These are phyloP conservation scores for Cynocephalus volans DNA, from an alignment of 2,113 vertebrate genomes.

Conservation along the genomic window DNA sequence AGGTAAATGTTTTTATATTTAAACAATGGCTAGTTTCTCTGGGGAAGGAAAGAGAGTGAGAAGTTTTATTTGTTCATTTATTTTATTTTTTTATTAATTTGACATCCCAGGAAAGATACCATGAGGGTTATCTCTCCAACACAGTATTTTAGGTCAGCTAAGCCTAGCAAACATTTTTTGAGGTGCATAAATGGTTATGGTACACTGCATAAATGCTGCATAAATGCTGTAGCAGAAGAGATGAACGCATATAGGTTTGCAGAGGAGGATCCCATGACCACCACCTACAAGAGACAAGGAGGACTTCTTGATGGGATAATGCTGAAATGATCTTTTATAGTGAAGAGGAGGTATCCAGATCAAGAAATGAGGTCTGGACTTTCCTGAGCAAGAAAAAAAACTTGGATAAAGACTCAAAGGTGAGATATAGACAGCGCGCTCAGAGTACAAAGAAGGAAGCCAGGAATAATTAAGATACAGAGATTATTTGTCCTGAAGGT, in stretches of 20 bases:
- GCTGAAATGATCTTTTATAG: not conserved
- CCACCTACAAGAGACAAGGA: not conserved
- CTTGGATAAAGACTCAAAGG: not conserved
- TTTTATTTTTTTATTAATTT: not conserved
- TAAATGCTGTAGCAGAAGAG: not conserved
- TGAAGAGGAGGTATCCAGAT: not conserved
- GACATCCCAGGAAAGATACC: not conserved
- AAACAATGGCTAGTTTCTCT: slow-evolving; percentile 17
- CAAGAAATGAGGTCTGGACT: not conserved
- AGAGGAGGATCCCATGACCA: not conserved
- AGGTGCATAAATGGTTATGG: not conserved
- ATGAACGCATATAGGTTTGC: not conserved
- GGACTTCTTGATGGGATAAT: not conserved
- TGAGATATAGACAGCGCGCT: not conserved
- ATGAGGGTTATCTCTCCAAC: not conserved
- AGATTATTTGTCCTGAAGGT: not conserved
- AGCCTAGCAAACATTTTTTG: not conserved
- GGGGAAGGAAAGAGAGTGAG: not conserved
- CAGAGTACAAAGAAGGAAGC: not conserved
- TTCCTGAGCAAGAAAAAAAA: not conserved
- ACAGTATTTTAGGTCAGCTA: not conserved
- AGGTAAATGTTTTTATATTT: not conserved
- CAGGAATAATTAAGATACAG: not conserved
- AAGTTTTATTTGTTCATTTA: not conserved
- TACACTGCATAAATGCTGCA: not conserved